A percentile compares a stretch with the other conserved stretches of the same genome.
These are phyloP conservation scores for Paramisgurnus dabryanus DNA, from an alignment of 2,113 vertebrate genomes.

Conservation along the genomic window DNA sequence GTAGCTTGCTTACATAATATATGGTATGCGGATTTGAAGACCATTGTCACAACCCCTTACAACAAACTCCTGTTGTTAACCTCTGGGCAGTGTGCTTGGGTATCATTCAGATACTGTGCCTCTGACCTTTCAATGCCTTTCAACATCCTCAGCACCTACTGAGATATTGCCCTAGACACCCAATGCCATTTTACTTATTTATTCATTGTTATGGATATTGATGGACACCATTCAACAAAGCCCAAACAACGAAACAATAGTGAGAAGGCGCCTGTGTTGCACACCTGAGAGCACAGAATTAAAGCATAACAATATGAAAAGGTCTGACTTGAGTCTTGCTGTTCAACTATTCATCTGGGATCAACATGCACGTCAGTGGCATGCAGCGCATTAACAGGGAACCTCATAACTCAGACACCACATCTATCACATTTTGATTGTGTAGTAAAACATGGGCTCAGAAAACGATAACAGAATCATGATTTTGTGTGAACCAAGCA, in stretches of 20 bases:
- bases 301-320: conserved; percentile 32
- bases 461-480: no score
- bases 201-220: conserved; percentile 8
- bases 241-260: background rate
- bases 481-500: no score
- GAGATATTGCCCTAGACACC: conserved; percentile 3
- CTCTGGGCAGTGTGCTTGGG: background rate
- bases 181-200: conserved; percentile 13
- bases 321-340: conserved; percentile 6
- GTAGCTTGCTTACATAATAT: no score
- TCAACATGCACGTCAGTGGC: background rate
- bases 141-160: conserved; percentile 1
- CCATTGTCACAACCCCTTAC: background rate
- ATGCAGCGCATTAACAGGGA: no score
- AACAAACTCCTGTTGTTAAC: background rate
- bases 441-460: no score
- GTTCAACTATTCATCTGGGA: background rate
- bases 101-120: background rate
- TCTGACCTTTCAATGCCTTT: conserved; percentile 14
- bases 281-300: conserved; percentile 19
- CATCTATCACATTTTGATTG: no score
- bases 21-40: background rate
- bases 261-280: background rate
- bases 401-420: no score
- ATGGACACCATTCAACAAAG: conserved; percentile 26